phyloP scores from a whole-genome alignment of 2,888 invertebrate genomes.

The Uloborus plumipes region DNA sequence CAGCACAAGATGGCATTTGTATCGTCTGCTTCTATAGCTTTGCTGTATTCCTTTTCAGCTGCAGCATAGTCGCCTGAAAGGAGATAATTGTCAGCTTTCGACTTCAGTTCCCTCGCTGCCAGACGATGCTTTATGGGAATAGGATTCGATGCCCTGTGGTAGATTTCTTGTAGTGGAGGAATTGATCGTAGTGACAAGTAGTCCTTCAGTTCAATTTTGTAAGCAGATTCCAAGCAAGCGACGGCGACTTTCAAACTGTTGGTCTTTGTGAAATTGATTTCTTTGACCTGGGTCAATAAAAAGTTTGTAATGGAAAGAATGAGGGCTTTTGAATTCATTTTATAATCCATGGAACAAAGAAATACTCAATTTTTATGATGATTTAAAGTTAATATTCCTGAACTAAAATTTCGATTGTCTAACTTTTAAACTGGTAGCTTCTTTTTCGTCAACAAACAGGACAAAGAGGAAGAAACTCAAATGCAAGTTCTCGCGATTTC shows the following conservation, averaged over 20 bases:
- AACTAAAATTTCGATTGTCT: too few relatives aligned
- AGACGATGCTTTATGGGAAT: slow-evolving; percentile 2
- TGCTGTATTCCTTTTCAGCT: slow-evolving; percentile 28
- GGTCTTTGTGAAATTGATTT: too few relatives aligned
- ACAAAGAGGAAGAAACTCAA: too few relatives aligned
- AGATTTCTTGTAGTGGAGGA: slow-evolving; percentile 14
- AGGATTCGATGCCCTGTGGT: not conserved
- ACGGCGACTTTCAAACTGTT: not conserved
- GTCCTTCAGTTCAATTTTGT: not conserved
- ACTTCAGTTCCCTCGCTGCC: slow-evolving; percentile 9
- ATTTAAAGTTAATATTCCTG: too few relatives aligned
- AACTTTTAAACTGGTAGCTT: too few relatives aligned
- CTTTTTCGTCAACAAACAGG: too few relatives aligned
- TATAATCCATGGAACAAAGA: too few relatives aligned
- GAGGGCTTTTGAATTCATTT: too few relatives aligned
- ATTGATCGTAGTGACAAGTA: not conserved
- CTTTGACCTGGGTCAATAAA: too few relatives aligned
- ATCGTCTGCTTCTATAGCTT: not conserved
- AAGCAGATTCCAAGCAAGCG: slow-evolving; percentile 5
- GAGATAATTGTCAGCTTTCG: not conserved
- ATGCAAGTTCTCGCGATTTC: too few relatives aligned
- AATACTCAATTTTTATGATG: too few relatives aligned
- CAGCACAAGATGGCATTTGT: slow-evolving; percentile 23
- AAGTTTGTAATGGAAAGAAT: too few relatives aligned
- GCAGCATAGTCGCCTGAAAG: not conserved